These are phyloP conservation scores for Istiophorus platypterus DNA, from an alignment of 2,113 vertebrate genomes.

Conservation along the genomic window DNA sequence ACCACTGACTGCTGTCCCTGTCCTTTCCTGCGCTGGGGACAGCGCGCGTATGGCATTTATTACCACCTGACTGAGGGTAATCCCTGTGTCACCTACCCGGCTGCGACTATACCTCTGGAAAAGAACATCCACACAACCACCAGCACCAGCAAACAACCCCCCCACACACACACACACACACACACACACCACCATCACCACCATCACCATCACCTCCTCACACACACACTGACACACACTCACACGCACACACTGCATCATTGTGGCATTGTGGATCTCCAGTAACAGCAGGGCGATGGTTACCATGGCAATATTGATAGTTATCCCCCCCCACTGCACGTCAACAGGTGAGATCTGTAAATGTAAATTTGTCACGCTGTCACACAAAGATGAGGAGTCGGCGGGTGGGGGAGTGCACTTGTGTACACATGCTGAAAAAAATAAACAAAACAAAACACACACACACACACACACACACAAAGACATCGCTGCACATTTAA, in stretches of 20 bases:
- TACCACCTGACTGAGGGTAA: too few species aligned
- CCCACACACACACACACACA: background rate
- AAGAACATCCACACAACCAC: slow-evolving; percentile 66
- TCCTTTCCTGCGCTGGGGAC: too few species aligned
- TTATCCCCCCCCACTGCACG: slow-evolving; percentile 57
- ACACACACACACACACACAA: slow-evolving; percentile 16
- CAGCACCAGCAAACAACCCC: slow-evolving; percentile 16
- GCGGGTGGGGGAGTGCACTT: slow-evolving; percentile 25
- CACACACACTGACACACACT: background rate
- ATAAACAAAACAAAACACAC: background rate
- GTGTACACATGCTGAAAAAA: background rate
- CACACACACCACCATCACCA: slow-evolving; percentile 45
- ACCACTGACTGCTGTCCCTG: too few species aligned
- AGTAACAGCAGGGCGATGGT: slow-evolving; percentile 64
- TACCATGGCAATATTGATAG: slow-evolving; percentile 77
- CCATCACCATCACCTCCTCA: slow-evolving; percentile 19
- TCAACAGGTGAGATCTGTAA: slow-evolving; percentile 77
- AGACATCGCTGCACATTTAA: background rate
- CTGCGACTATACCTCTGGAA: slow-evolving; percentile 67
- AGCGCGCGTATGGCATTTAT: too few species aligned
- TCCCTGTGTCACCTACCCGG: slow-evolving; percentile 72
- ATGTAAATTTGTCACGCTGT: slow-evolving; percentile 65
- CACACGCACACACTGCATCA: slow-evolving; percentile 20
- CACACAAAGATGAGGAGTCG: slow-evolving; percentile 45
- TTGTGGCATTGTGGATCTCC: slow-evolving; percentile 26